Base-by-base conservation (phyloP, 2,888 invertebrate genomes). In the Antheraea yamamai region DNA sequence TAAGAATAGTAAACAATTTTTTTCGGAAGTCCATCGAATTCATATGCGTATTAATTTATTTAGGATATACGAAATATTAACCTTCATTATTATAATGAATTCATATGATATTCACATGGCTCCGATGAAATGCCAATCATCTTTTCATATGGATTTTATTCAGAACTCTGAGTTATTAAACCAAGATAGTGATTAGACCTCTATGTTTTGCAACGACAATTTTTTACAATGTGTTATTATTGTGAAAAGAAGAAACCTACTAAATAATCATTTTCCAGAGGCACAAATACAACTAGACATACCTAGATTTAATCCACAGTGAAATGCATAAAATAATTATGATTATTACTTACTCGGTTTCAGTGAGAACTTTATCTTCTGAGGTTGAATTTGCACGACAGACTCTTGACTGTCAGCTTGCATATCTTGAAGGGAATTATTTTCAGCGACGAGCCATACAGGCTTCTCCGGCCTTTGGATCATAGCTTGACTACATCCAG, bases 331-430 rank as follows among this genome's bases (percentile, higher is more conserved):
- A 12, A 30, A 66, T 6, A 70, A 52, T 70, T 51, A 74, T 26
- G 20, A 52, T 51, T 72, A 23, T 30, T 20, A 89, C 95, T 90
- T 91, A 96, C 96, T 94, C 84, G 96, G 96, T 82, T 96, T 95
- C 55, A 97, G 89, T 75, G 95, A 95, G 0, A 97, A 83, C 58
- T 92, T 93, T 35, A 96, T 89, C 79, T 88, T 95, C 87, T 97
- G 97, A 2, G 97, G 97, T 80, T 95, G 96, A 73, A 97, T 95
- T 87, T 97, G 97, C 72, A 96, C 95, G 4, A 96, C 95, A 23
- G 93, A 90, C 66, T 92, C 91, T 14, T 89, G 84, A 68, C 88
- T 90, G 74, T 91, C 91, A 0, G 91, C 81, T 20, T 85, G 82
- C 79, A 96, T 92, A 79, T 96, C 96, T 76, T 95, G 95, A 30